Percentiles rank a stretch among this genome's conserved stretches.
Evolutionary conservation across 1,140 invertebrate genomes (phyloP).

Genomic region (Drosophila pectinifera): DNA sequence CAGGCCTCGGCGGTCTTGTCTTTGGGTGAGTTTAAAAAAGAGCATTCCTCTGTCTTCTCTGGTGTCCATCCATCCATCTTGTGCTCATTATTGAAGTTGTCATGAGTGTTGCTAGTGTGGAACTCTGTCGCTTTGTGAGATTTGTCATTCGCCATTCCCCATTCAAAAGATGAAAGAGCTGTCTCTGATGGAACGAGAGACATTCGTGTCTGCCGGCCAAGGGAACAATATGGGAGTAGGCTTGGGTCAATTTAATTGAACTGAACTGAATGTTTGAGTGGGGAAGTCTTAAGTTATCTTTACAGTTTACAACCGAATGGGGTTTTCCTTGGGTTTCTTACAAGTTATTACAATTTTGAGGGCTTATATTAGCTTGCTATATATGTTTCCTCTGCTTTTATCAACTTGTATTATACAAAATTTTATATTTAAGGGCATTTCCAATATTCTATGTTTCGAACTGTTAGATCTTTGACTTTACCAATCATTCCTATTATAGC

Average conservation of each 20-base stretch:
- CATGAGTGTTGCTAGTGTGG: slow-evolving; percentile 12
- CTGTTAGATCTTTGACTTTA: neutral
- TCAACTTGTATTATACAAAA: too few relatives aligned
- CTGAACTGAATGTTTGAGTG: slow-evolving; percentile 14
- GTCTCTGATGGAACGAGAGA: slow-evolving; percentile 28
- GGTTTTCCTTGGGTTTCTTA: neutral
- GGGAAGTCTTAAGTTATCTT: neutral
- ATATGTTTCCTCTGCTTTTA: too few relatives aligned
- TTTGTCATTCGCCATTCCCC: slow-evolving; percentile 10
- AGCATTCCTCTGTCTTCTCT: neutral
- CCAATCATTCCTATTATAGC: neutral
- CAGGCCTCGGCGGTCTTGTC: slow-evolving; percentile 46
- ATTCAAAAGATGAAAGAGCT: slow-evolving; percentile 42
- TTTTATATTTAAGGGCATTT: too few relatives aligned
- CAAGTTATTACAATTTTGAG: neutral
- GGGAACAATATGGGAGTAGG: slow-evolving; percentile 25
- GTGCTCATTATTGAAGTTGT: slow-evolving; percentile 13
- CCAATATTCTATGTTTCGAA: neutral
- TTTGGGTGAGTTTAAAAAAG: slow-evolving; percentile 39
- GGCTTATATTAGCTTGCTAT: too few relatives aligned
- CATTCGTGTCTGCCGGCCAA: slow-evolving; percentile 11
- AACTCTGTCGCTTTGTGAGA: slow-evolving; percentile 38
- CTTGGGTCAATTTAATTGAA: slow-evolving; percentile 48
- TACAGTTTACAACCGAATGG: neutral
- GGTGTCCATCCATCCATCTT: neutral